phyloP scores from a whole-genome alignment of 1,140 invertebrate genomes.

The Drosophila littoralis region DNA sequence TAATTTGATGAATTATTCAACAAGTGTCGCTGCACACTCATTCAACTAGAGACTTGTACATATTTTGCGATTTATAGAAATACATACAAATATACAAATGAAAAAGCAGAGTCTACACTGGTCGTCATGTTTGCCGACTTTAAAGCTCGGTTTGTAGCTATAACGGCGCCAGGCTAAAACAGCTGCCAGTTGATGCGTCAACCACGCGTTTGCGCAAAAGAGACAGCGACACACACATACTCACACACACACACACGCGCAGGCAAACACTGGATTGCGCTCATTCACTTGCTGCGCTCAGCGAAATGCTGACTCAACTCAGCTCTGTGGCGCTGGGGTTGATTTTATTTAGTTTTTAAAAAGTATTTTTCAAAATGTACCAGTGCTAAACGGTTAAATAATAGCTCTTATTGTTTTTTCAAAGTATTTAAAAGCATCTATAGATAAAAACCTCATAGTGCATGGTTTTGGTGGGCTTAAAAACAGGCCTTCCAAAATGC shows the following conservation, averaged over 20 bases:
- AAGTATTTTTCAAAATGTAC: constrained; percentile 29
- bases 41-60: too few species aligned
- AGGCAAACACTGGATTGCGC: constrained; percentile 41
- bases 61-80: neutral
- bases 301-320: constrained; percentile 45
- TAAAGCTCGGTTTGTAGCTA: constrained; percentile 65
- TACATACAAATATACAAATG: neutral
- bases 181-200: constrained; percentile 59
- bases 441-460: neutral
- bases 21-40: neutral
- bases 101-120: constrained; percentile 33
- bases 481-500: constrained; percentile 12
- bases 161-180: constrained; percentile 64
- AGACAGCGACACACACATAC: constrained; percentile 50
- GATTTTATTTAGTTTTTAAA: constrained; percentile 31
- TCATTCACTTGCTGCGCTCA: constrained; percentile 53
- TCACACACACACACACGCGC: constrained; percentile 14
- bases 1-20: neutral
- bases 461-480: neutral
- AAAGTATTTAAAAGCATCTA: neutral
- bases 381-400: constrained; percentile 10
- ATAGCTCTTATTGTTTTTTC: constrained; percentile 1
- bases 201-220: constrained; percentile 73
- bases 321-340: constrained; percentile 21
- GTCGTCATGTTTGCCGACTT: constrained; percentile 1